phyloP scores from a whole-genome alignment of 2,113 vertebrate genomes.

The Xiphias gladius region DNA sequence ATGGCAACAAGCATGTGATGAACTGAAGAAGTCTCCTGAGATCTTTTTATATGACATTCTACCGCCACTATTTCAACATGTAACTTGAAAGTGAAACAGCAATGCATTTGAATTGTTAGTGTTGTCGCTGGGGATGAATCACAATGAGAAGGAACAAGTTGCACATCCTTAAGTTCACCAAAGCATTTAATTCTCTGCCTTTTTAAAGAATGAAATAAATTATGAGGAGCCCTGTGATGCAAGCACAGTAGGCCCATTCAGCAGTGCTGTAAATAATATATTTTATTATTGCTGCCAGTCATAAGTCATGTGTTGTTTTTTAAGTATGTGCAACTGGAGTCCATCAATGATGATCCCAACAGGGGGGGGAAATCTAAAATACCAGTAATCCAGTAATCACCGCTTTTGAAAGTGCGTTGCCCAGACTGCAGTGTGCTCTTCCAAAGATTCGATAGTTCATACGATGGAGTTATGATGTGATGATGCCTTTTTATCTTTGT shows the following conservation, averaged over 20 bases:
- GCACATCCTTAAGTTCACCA: neutral
- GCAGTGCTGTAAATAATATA: conserved; percentile 28
- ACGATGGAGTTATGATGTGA: conserved; percentile 41
- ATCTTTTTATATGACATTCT: conserved; percentile 1
- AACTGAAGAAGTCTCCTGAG: conserved; percentile 21
- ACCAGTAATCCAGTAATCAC: conserved; percentile 48
- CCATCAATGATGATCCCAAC: conserved; percentile 57
- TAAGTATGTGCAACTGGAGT: conserved; percentile 59
- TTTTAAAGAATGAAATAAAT: conserved; percentile 22
- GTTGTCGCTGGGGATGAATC: conserved; percentile 1
- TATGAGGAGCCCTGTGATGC: neutral
- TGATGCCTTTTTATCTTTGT: conserved; percentile 59
- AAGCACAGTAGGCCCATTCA: conserved; percentile 10
- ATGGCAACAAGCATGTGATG: conserved; percentile 32
- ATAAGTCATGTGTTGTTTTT: conserved; percentile 25
- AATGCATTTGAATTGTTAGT: neutral
- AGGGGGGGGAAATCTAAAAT: conserved; percentile 23
- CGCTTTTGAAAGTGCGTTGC: conserved; percentile 18
- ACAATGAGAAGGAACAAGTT: conserved; percentile 5
- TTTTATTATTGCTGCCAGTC: conserved; percentile 37
- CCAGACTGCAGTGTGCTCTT: conserved; percentile 18
- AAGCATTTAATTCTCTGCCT: conserved; percentile 16
- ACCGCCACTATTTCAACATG: neutral
- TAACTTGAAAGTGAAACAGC: conserved; percentile 28
- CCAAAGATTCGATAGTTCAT: conserved; percentile 19